Evolutionary conservation across 2,797 vertebrate species (phyloP).

Genomic region (Gallinago nigripennis): DNA sequence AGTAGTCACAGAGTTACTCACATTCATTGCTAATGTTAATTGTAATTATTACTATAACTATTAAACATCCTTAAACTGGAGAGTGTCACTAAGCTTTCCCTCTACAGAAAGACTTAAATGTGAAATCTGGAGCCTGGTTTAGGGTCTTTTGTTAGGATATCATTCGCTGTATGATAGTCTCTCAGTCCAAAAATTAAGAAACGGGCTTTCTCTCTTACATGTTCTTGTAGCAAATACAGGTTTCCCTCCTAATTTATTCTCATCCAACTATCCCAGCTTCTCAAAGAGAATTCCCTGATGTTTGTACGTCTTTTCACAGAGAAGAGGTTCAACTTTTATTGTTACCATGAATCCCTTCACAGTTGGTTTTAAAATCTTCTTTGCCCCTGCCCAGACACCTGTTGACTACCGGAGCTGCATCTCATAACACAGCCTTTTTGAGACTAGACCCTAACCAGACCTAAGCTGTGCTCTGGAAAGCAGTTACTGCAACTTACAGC

Average conservation of each 20-base stretch:
- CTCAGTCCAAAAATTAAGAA: neutral
- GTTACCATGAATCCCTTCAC: neutral
- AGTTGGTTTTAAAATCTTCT: neutral
- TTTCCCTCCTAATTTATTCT: neutral
- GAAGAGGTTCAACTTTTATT: neutral
- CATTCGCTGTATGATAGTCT: neutral
- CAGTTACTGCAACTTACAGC: neutral
- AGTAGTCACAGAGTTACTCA: neutral
- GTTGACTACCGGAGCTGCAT: neutral
- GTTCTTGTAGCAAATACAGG: neutral
- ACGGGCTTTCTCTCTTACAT: neutral
- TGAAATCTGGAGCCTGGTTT: neutral
- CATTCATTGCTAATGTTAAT: neutral
- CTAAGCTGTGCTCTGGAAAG: neutral
- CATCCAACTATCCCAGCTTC: neutral
- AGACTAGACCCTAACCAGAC: neutral
- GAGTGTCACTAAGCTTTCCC: neutral
- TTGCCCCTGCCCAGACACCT: neutral
- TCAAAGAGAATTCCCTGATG: neutral
- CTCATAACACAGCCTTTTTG: neutral
- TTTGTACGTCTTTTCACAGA: neutral
- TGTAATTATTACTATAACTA: neutral
- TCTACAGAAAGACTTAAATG: neutral
- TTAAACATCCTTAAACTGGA: neutral
- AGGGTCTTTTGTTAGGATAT: neutral